Evolutionary conservation across 2,113 vertebrate genomes (phyloP), one percentile per base, ranked within the genome.

Genomic region (Barbus barbus): DNA sequence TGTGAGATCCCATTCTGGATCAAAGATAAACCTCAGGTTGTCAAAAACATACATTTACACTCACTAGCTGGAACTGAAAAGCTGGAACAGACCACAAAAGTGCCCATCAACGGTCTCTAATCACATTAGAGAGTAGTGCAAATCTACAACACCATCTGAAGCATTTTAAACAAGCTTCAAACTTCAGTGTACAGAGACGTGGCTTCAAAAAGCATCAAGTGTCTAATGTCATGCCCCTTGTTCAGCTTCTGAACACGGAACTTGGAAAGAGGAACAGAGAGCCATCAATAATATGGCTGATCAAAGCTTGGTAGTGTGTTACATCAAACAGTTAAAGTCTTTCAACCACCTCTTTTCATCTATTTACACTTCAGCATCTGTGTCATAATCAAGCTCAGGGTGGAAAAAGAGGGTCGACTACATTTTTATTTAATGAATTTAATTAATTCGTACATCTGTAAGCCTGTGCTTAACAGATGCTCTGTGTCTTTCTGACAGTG

Each of bases 1-100:
- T 90, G 46, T 87, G 20, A 82, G 71, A 75, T 51, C 26, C 46
- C 78, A 81, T 82, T 65, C 53, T 71, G 31, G 58, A 72, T 87
- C 74, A 82, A 81, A 86, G 56, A 63, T 63, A 72, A 24, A 74
- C 53, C 48, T 63, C 48, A 28, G 33, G 9, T 28, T 36, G 38
- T 48, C 46, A 74, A 80, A n/a, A 53, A 84, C 33, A 61, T 11
- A 81, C 20, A 26, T 41, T 77, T 78, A 36, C 51, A 56, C 33
- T 84, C 38, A 78, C 48, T 78, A 63, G 18, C 11, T 46, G n/a
- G 6, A 65, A n/a, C 13, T 48, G 46, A 16, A 48, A 16, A 48
- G 46, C 9, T 44, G 22, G 4, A 67, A 24, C 6, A 28, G 31
- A 71, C 11, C 41, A 53, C 44, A 60, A 48, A 28, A 63, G 31